Base-by-base conservation (phyloP, 2,797 vertebrate species). In the Bradypodion ventrale region DNA sequence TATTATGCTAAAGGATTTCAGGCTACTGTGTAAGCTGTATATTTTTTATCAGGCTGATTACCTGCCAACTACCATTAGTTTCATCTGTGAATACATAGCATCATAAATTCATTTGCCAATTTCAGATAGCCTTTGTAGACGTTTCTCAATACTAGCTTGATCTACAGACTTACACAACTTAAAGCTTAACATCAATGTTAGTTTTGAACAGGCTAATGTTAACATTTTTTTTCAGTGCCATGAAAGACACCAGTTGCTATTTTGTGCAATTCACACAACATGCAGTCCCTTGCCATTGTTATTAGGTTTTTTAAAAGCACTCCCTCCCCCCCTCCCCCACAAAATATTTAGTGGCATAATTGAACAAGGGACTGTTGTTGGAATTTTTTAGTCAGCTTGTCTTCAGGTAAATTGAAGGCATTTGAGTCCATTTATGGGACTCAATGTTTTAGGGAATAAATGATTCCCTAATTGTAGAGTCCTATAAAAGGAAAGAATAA, bases 1-100 rank as follows among this genome's bases (percentile, higher is more conserved):
- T 42, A 32, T 56, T 73, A 8, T 62, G 40, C 16, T 7, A 19
- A 60, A 19, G 29, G 0, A n/a, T 86, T 85, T 85, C 68, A 60
- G 62, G 4, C 37, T 29, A 35, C 1, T 0, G 4, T 78, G 78
- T 7, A 0, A 42, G 13, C 63, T 27, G 73, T 87, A 69, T 82
- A 60, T 74, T 83, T 78, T 83, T 37, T 25, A 74, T 46, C 15
- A 5, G 37, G 44, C 44, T 66, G 46, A 83, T 25, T 7, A 49
- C 32, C 59, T 49, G 29, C 56, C n/a, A 27, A 52, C 35, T 82
- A 42, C 66, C 68, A 0, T 80, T 81, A 78, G 37, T 81, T 83
- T 70, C 59, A 85, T 78, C 87, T 93, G 82, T 65, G 3, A 29
- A 7, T 37, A 29, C 32, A 40, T 44, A 66, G 25, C 13, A 40